Evolutionary conservation across 1,140 invertebrate genomes (phyloP).

Genomic region (Pemphigus obesinymphae): DNA sequence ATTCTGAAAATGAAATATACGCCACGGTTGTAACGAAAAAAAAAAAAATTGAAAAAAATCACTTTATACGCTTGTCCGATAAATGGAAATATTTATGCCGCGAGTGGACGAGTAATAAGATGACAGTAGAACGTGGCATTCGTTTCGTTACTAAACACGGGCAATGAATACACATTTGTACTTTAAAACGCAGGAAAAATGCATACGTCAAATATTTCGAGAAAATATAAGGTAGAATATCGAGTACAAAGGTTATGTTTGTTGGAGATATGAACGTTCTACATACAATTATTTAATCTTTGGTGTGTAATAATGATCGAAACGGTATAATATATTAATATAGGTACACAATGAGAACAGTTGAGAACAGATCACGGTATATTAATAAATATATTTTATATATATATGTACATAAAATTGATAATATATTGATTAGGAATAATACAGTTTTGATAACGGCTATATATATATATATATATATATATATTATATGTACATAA

Average conservation of each 20-base stretch:
- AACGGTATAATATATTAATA: not conserved
- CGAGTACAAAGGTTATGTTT: constrained; percentile 20
- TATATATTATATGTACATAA: too few relatives aligned
- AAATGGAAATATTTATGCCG: not conserved
- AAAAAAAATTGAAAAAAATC: not conserved
- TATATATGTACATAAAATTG: too few relatives aligned
- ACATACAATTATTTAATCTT: not conserved
- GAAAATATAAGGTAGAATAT: not conserved
- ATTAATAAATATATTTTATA: too few relatives aligned
- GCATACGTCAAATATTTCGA: not conserved
- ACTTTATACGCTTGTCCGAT: not conserved
- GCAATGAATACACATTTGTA: not conserved
- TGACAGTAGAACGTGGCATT: not conserved
- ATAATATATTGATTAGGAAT: too few relatives aligned
- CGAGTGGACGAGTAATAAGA: not conserved
- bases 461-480: too few relatives aligned
- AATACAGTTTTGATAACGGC: too few relatives aligned
- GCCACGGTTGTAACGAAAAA: not conserved
- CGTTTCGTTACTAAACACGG: not conserved
- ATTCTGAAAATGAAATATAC: not conserved
- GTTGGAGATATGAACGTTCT: not conserved
- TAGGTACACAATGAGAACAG: not conserved
- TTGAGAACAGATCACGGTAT: not conserved
- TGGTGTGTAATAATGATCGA: not conserved
- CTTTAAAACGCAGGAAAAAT: not conserved